Base-by-base conservation (phyloP, 2,113 vertebrate species). In the Corythornis cristatus region DNA sequence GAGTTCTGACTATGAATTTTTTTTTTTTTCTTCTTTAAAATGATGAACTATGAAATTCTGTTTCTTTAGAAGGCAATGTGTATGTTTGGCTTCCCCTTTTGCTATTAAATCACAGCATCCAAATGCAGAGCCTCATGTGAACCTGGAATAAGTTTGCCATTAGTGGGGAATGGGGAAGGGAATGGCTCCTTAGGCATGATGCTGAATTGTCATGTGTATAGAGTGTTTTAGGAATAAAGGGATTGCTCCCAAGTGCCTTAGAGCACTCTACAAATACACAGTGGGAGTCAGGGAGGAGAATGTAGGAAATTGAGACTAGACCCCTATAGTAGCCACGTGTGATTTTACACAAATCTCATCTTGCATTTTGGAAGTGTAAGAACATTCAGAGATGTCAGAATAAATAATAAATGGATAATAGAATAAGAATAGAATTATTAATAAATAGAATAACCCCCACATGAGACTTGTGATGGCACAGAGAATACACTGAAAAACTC, bases 51-150 rank as follows among this genome's bases (percentile, higher is more conserved):
- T 61, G 85, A 91, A 86, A 81, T 3, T 5, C 17, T 86, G 73
- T 54, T 93, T 92, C 53, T 62, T 87, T 78, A 88, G 76, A 86
- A 87, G 56, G 26, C 29, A 42, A 19, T 4, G 5, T 67, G 37
- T 73, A 42, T 19, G 48, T 28, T 64, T 83, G 31, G 57, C 64
- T 96, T 94, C 81, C 76, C 89, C 58, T 89, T 90, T 96, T 68
- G 80, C 58, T 92, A 68, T 37, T 21, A 84, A 97, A 71, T 79
- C 91, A 84, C 67, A 86, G 31, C 50, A 80, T 77, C 67, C 83
- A 93, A 90, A 94, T 82, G 70, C 80, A 84, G 18, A 83, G 2
- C 15, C 16, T 71, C 29, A 57, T 77, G 29, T 17, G 64, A 83
- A 64, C 64, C 71, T 56, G 64, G 67, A 80, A 56, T 40, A 84